Percentiles rank a stretch among this genome's conserved stretches.
phyloP scores from a whole-genome alignment of 2,113 vertebrate species.

The Glaucidium brasilianum region DNA sequence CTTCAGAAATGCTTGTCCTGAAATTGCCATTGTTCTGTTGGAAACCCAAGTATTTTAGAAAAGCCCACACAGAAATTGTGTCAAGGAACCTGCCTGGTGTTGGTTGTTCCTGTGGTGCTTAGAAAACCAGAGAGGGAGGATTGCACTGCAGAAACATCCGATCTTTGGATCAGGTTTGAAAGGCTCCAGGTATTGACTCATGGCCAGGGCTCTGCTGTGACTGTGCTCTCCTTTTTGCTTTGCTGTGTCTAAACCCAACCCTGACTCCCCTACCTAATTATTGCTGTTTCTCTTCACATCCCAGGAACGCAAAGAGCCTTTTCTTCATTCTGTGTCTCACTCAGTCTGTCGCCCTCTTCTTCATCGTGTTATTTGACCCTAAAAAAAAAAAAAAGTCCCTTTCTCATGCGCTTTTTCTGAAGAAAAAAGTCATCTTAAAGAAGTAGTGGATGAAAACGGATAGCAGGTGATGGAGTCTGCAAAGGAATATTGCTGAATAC shows the following conservation, averaged over 20 bases:
- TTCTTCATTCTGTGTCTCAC: neutral
- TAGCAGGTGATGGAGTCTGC: neutral
- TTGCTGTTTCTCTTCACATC: neutral
- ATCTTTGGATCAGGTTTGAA: neutral
- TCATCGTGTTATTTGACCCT: neutral
- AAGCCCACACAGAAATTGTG: neutral
- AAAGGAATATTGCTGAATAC: neutral
- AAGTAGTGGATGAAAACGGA: neutral
- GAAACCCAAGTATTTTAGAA: neutral
- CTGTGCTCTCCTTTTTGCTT: neutral
- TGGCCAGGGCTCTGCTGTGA: neutral
- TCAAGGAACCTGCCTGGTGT: neutral
- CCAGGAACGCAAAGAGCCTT: neutral
- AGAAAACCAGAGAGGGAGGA: neutral
- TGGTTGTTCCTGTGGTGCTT: neutral
- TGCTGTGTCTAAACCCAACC: neutral
- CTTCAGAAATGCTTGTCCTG: neutral
- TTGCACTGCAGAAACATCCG: neutral
- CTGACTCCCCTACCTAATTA: neutral
- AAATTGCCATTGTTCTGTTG: neutral
- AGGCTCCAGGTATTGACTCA: neutral
- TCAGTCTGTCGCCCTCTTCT: neutral
- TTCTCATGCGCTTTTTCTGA: neutral
- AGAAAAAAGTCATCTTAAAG: neutral
- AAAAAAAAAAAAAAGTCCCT: too few species aligned